Evolutionary conservation across 30 jellyfish, hydroid and myxozoan genomes (phyloP).

Genomic region (Hydra vulgaris): DNA sequence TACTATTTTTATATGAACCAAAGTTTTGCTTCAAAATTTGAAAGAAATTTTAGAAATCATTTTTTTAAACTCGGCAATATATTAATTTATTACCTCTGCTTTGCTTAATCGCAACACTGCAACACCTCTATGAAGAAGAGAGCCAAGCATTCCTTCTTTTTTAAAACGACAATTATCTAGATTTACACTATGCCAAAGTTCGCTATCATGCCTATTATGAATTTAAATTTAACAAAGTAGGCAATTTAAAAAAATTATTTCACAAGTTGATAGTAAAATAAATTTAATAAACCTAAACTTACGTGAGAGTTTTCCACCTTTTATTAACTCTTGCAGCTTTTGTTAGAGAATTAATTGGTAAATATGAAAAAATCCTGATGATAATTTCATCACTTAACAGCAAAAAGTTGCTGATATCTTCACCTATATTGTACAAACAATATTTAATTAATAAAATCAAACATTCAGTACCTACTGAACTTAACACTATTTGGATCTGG

Average conservation of each 20-base stretch:
- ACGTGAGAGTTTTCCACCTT: constrained; percentile 29
- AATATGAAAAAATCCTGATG: background rate
- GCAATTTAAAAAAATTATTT: too few relatives aligned
- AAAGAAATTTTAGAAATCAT: too few relatives aligned
- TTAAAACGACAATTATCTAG: constrained; percentile 8
- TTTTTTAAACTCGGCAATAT: background rate
- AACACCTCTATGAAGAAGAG: constrained; percentile 33
- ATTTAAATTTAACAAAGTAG: background rate
- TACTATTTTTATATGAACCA: too few relatives aligned
- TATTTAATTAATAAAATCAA: background rate
- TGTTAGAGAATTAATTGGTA: constrained; percentile 10
- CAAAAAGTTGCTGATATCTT: background rate
- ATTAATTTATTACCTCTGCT: constrained; percentile 19
- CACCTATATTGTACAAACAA: background rate
- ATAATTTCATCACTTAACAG: constrained; percentile 20
- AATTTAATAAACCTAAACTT: background rate
- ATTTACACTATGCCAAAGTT: constrained; percentile 22
- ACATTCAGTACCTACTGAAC: too few relatives aligned
- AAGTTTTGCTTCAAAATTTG: too few relatives aligned
- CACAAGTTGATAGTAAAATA: too few relatives aligned
- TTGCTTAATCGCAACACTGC: constrained; percentile 15
- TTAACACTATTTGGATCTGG: too few relatives aligned
- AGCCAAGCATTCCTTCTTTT: constrained; percentile 22
- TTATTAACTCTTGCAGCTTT: constrained; percentile 18
- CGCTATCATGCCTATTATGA: constrained; percentile 10